These are phyloP conservation scores for Stictonetta naevosa DNA, from an alignment of 2,113 vertebrate species.

Conservation along the genomic window DNA sequence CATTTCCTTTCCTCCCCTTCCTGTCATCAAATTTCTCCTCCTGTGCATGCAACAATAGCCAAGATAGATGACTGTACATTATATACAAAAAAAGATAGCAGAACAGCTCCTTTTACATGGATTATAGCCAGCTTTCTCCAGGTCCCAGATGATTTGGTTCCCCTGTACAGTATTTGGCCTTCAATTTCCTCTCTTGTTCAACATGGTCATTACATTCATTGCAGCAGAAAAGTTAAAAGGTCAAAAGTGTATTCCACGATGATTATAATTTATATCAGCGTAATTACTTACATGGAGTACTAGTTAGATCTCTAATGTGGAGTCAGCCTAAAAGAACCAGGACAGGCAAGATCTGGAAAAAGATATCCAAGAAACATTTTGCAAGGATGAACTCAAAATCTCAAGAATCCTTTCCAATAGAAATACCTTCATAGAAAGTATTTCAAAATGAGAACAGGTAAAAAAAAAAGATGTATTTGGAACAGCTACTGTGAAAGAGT, in stretches of 20 bases:
- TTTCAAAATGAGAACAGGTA: neutral
- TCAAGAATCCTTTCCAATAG: neutral
- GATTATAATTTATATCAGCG: neutral
- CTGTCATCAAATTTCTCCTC: neutral
- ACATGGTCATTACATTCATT: neutral
- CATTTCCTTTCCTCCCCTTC: neutral
- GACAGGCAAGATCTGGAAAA: neutral
- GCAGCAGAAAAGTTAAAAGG: constrained; percentile 22
- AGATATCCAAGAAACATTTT: neutral
- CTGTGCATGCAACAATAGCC: neutral
- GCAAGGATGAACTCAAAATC: neutral
- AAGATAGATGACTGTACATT: neutral
- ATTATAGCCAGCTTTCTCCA: neutral
- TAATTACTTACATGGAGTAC: neutral
- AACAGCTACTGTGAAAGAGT: neutral
- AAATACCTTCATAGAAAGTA: neutral
- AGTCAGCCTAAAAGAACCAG: neutral
- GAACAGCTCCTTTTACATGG: neutral
- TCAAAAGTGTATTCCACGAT: neutral
- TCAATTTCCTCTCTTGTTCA: neutral
- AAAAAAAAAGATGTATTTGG: neutral
- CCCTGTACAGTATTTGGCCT: neutral
- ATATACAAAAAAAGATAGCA: neutral
- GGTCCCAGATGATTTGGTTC: neutral
- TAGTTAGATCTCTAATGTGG: neutral